Conservation (phyloP, 1,140 invertebrate species). For the Bilobella aurantiaca region DNA sequence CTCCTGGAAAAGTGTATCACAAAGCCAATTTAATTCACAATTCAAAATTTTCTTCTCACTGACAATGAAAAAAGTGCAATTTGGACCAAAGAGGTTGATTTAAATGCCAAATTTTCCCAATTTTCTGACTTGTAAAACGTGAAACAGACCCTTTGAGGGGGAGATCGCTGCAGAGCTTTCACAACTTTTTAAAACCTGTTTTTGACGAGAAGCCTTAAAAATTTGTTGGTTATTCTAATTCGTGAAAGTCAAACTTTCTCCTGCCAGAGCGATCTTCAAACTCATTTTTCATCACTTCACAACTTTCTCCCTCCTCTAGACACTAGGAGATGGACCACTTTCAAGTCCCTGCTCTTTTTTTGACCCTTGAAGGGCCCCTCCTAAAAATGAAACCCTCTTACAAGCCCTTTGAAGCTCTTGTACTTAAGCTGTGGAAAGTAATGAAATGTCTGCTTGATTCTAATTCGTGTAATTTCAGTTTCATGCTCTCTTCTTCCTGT, state of each 20-base stretch:
- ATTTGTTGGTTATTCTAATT: too few species aligned
- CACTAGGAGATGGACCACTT: background rate
- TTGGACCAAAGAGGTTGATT: background rate
- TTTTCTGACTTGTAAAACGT: background rate
- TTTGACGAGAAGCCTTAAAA: too few species aligned
- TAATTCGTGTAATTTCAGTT: slow-evolving; percentile 50
- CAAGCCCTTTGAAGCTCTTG: background rate
- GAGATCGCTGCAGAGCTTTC: too few species aligned
- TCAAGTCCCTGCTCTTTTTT: background rate
- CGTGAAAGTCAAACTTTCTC: background rate
- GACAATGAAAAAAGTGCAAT: too few species aligned
- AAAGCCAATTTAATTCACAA: too few species aligned
- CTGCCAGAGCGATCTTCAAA: too few species aligned
- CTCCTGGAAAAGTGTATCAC: too few species aligned
- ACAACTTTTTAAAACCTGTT: too few species aligned
- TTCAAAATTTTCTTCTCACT: too few species aligned
- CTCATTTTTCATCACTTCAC: too few species aligned
- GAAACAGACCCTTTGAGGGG: too few species aligned
- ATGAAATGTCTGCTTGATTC: background rate
- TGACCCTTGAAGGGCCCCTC: too few species aligned
- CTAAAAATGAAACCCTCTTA: background rate
- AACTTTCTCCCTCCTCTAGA: background rate
- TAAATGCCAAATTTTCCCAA: background rate
- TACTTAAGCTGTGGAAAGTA: background rate
- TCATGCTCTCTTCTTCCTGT: slow-evolving; percentile 66